Base-by-base conservation (phyloP, 2,797 vertebrate species). In the Callimico goeldii region DNA sequence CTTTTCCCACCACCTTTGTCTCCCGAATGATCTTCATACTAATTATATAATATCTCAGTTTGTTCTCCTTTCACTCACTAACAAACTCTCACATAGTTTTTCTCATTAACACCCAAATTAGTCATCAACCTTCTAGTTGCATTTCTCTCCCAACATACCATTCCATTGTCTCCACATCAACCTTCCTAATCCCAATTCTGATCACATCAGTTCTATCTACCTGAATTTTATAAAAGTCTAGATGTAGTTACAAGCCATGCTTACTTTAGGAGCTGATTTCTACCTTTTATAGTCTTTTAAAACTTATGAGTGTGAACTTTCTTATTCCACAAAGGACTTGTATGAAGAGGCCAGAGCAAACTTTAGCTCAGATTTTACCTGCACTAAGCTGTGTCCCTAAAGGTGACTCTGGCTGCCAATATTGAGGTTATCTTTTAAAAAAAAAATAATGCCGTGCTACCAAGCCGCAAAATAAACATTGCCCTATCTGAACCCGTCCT, bases 401-500 rank as follows among this genome's bases (percentile, higher is more conserved):
- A 81, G 52, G 72, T n/a, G 14, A n/a, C 4, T 2, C 7, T 33
- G 88, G 15, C 1, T 11, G 7, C 15, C 5, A 43, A n/a, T 55
- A n/a, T 1, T 55, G 57, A 58, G 7, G 28, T 58, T 64, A 76
- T 20, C 14, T n/a, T 39, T 11, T 22, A 77, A 81, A 61, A 61
- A 33, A 77, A 81, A 61, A 22, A 15, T n/a, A n/a, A 19, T 1
- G 1, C 24, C 22, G 5, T 33, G 5, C 28, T 70, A 26, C 8
- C 2, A 33, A 58, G 57, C n/a, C 11, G 0, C 28, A 50, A 41
- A 70, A 8, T 41, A 1, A 12, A 33, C 24, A 15, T 13, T 43
- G 22, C 4, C 2, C 28, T 0, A 61, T 9, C 1, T 30, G 0
- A 79, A n/a, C 3, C 7, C 15, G 0, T 4, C 64, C 4, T 11